Percentiles rank a stretch among this genome's conserved stretches.
Conservation (phyloP, 2,888 invertebrate species). For the Amphipyra tragopoginis region DNA sequence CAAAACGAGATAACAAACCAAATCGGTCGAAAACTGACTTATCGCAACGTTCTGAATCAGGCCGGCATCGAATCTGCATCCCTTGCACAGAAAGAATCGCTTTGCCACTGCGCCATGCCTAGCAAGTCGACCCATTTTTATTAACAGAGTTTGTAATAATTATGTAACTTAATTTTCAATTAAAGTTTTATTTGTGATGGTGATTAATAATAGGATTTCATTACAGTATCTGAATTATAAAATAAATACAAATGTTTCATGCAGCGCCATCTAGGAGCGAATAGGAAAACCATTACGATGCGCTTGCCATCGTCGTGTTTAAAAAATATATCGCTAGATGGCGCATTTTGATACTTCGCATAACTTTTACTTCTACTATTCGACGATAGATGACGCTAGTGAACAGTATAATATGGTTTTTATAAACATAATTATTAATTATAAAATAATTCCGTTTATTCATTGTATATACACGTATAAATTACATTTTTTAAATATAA, state of each 20-base stretch:
- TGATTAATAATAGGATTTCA: background rate
- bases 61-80: background rate
- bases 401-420: background rate
- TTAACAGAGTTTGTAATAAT: no score
- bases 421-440: no score
- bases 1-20: no score
- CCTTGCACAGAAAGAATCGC: background rate
- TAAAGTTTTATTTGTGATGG: background rate
- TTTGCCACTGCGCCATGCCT: background rate
- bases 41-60: no score
- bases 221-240: background rate
- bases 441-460: no score
- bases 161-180: no score
- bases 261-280: constrained; percentile 48
- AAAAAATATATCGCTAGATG: constrained; percentile 27
- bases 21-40: no score
- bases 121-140: background rate
- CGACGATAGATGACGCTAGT: constrained; percentile 57
- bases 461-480: no score
- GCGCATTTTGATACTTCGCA: background rate
- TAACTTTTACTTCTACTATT: constrained; percentile 30
- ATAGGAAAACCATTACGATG: constrained; percentile 16
- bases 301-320: background rate
- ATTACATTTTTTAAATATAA: no score
- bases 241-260: background rate